These are phyloP conservation scores for Onthophagus sagittarius DNA, from an alignment of 2,888 invertebrate genomes.

Conservation along the genomic window DNA sequence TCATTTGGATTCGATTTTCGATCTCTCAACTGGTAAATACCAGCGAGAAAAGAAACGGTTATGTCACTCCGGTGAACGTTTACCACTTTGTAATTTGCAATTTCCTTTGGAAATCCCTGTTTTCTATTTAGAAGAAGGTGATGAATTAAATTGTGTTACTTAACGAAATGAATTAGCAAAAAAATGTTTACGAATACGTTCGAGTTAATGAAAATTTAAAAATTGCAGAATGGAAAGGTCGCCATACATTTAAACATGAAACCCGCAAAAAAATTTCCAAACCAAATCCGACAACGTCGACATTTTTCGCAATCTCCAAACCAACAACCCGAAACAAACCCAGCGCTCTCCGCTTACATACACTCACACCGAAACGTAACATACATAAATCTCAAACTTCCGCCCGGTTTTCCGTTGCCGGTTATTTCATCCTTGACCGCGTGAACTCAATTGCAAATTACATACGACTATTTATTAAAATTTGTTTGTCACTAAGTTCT, in stretches of 20 bases:
- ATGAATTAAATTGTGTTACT: too few species aligned
- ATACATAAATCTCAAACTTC: neutral
- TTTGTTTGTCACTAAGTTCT: neutral
- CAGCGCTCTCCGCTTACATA: too few species aligned
- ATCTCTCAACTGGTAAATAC: too few species aligned
- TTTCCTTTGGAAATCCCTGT: neutral
- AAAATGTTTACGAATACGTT: too few species aligned
- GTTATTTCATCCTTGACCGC: neutral
- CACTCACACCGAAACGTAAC: neutral
- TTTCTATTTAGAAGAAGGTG: neutral
- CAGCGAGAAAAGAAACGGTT: neutral
- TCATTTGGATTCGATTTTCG: neutral
- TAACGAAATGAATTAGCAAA: too few species aligned
- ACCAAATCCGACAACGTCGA: too few species aligned
- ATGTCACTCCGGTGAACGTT: neutral
- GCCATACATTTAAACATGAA: too few species aligned
- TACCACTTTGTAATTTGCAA: neutral
- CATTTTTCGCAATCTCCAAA: too few species aligned
- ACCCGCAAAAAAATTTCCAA: too few species aligned
- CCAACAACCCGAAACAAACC: too few species aligned
- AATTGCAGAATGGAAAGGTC: too few species aligned
- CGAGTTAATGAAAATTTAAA: too few species aligned
- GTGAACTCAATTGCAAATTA: neutral
- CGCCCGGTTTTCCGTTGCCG: neutral
- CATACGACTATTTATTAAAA: neutral